Evolutionary conservation across 2,113 vertebrate genomes (phyloP).

Genomic region (Panthera tigris): DNA sequence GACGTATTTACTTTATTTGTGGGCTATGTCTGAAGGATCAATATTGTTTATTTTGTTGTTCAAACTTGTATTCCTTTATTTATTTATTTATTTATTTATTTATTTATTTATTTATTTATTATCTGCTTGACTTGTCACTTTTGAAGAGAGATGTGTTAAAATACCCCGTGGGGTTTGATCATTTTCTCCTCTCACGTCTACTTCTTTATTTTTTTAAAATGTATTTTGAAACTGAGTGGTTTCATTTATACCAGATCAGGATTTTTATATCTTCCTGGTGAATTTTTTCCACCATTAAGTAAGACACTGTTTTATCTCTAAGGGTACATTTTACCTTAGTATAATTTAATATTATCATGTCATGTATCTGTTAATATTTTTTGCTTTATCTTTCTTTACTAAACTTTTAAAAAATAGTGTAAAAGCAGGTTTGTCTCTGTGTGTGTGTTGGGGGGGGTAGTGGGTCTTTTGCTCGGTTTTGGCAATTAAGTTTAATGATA

Average conservation of each 20-base stretch:
- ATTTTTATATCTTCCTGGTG: neutral
- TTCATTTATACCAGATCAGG: neutral
- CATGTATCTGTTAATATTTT: neutral
- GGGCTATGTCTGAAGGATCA: neutral
- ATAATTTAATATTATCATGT: neutral
- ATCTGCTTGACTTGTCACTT: neutral
- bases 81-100: neutral
- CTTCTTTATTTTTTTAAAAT: constrained; percentile 3
- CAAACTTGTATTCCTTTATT: neutral
- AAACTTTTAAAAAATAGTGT: neutral
- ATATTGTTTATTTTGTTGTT: constrained; percentile 55
- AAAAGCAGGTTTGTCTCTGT: neutral
- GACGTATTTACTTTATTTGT: neutral
- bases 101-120: neutral
- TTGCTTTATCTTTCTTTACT: neutral
- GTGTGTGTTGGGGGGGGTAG: neutral
- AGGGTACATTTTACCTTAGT: neutral
- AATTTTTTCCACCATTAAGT: neutral
- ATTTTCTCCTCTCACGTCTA: neutral
- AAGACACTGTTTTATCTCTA: neutral
- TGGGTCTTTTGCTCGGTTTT: neutral
- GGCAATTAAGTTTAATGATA: neutral
- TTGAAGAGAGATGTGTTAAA: constrained; percentile 38
- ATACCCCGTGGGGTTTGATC: neutral
- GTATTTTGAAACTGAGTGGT: neutral